Percentiles rank a stretch among this genome's conserved stretches.
These are phyloP conservation scores for Hetaerina titia DNA, from an alignment of 2,888 invertebrate species.

Conservation along the genomic window DNA sequence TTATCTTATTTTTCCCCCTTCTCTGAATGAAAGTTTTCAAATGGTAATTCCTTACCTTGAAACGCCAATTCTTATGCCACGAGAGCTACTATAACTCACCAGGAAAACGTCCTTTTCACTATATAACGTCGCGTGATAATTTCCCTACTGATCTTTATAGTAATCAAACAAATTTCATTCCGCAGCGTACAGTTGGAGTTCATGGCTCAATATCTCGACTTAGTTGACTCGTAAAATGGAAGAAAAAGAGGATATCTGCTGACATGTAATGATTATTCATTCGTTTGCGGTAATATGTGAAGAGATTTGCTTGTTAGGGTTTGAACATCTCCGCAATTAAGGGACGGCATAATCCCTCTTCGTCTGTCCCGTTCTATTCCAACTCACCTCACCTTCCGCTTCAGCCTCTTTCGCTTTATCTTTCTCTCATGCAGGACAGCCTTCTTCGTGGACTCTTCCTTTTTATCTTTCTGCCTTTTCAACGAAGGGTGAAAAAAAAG, in stretches of 20 bases:
- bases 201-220: too few relatives aligned
- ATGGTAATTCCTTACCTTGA: too few relatives aligned
- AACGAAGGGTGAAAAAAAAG: neutral
- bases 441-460: neutral
- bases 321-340: neutral
- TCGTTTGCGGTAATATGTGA: neutral
- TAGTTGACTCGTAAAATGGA: too few relatives aligned
- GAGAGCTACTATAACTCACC: too few relatives aligned
- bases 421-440: neutral
- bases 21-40: too few relatives aligned
- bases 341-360: neutral
- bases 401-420: neutral
- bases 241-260: neutral
- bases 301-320: conserved; percentile 3
- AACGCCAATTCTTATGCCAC: too few relatives aligned
- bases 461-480: neutral
- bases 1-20: too few relatives aligned
- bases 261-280: neutral
- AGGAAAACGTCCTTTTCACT: too few relatives aligned
- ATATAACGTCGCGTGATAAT: too few relatives aligned
- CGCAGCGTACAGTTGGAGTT: too few relatives aligned
- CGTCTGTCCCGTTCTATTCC: neutral
- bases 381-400: neutral
- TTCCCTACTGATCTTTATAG: too few relatives aligned
- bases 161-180: too few relatives aligned